Evolutionary conservation across 2,888 invertebrate species (phyloP).

Genomic region (Luperina testacea): DNA sequence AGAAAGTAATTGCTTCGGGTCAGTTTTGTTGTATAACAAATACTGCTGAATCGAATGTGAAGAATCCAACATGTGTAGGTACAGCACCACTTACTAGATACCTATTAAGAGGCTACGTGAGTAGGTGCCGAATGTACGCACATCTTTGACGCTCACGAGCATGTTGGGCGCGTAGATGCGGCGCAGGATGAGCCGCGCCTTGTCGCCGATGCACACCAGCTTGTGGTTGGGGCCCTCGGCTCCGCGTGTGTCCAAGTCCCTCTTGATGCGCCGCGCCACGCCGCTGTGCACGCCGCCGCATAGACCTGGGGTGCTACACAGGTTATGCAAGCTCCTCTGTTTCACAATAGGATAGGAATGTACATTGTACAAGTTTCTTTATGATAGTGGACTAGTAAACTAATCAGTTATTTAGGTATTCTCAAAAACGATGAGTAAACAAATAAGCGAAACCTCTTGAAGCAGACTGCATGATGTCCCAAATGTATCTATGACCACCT

Average conservation of each 20-base stretch:
- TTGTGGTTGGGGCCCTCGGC: conserved; percentile 81
- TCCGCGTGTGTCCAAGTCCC: conserved; percentile 79
- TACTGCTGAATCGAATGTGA: neutral
- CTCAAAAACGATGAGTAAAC: neutral
- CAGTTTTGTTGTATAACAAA: neutral
- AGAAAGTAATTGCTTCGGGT: neutral
- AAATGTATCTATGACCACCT: neutral
- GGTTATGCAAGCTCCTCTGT: neutral
- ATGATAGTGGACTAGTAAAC: neutral
- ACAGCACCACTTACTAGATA: neutral
- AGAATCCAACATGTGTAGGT: neutral
- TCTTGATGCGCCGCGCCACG: conserved; percentile 91
- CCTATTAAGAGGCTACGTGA: neutral
- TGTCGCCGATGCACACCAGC: conserved; percentile 93
- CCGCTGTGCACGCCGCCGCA: conserved; percentile 94
- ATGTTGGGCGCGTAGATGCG: conserved; percentile 86
- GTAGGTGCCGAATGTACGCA: conserved; percentile 59
- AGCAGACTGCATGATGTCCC: neutral
- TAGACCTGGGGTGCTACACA: conserved; percentile 86
- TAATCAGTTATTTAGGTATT: neutral
- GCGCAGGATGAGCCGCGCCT: conserved; percentile 91
- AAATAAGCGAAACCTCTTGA: neutral
- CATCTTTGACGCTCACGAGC: conserved; percentile 91
- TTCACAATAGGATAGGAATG: neutral
- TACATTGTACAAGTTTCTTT: neutral